Evolutionary conservation across 2,888 invertebrate genomes (phyloP).

Genomic region (Tineola bisselliella): DNA sequence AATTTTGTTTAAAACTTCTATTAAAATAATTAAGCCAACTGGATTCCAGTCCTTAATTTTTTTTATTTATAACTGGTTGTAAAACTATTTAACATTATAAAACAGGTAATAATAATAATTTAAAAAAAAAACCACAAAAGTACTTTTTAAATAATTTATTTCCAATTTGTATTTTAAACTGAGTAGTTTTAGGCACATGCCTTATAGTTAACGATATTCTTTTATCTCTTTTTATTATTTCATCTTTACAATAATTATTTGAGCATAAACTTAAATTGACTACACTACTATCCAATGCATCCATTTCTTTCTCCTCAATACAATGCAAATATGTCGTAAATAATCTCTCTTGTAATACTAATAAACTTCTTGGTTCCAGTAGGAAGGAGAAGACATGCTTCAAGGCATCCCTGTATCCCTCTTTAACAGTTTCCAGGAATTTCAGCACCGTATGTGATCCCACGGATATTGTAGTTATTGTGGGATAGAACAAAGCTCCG

Average conservation of each 20-base stretch:
- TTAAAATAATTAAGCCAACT: background rate
- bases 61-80: background rate
- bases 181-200: slow-evolving; percentile 89
- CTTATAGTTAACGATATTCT: slow-evolving; percentile 92
- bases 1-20: background rate
- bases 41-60: background rate
- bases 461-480: slow-evolving; percentile 90
- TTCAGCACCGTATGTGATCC: slow-evolving; percentile 92
- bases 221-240: slow-evolving; percentile 70
- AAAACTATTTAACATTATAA: too few relatives aligned
- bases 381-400: slow-evolving; percentile 76
- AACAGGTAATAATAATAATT: background rate
- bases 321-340: slow-evolving; percentile 88
- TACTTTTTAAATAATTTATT: slow-evolving; percentile 22
- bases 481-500: slow-evolving; percentile 92
- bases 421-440: slow-evolving; percentile 71
- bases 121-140: background rate
- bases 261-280: slow-evolving; percentile 74
- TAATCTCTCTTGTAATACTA: slow-evolving; percentile 84
- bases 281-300: slow-evolving; percentile 70
- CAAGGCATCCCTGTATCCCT: slow-evolving; percentile 33
- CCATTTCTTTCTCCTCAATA: slow-evolving; percentile 77
- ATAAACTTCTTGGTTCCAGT: slow-evolving; percentile 87
- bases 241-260: slow-evolving; percentile 60
- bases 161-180: slow-evolving; percentile 74